phyloP scores from a whole-genome alignment of 23 tunicate genomes.

The Botrylloides violaceus region DNA sequence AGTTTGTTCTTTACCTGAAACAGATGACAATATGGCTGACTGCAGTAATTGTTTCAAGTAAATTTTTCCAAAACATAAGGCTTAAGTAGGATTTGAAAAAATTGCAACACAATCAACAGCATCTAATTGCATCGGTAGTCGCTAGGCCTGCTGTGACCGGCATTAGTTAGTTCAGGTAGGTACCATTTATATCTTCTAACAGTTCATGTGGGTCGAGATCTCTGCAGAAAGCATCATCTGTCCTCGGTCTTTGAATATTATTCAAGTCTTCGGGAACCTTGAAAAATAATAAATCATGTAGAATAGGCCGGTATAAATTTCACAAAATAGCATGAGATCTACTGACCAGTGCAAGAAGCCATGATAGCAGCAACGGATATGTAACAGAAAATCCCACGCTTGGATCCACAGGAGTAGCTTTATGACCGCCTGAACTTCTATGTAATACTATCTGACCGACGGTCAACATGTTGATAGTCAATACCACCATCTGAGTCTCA shows the following conservation, averaged over 20 bases:
- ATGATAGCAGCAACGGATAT: constrained; percentile 48
- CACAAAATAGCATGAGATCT: not conserved
- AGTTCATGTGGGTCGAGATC: constrained; percentile 36
- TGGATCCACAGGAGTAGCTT: constrained; percentile 36
- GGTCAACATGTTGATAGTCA: constrained; percentile 50
- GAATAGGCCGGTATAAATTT: not conserved
- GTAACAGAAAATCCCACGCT: constrained; percentile 41
- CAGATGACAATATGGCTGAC: too few species aligned
- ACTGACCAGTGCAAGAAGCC: constrained; percentile 73
- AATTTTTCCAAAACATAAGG: too few species aligned
- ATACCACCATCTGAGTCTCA: constrained; percentile 26
- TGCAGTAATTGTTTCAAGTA: too few species aligned
- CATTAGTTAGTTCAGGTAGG: too few species aligned
- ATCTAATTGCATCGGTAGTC: too few species aligned
- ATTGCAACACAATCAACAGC: too few species aligned
- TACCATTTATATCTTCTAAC: constrained; percentile 32
- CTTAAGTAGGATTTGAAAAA: not conserved
- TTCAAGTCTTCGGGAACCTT: constrained; percentile 56
- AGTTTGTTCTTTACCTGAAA: constrained; percentile 32
- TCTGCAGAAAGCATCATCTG: constrained; percentile 46
- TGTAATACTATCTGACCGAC: constrained; percentile 43
- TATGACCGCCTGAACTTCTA: constrained; percentile 35
- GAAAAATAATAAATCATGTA: too few species aligned
- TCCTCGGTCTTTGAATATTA: constrained; percentile 37
- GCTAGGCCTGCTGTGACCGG: too few species aligned